A percentile compares a stretch with the other conserved stretches of the same genome.
Evolutionary conservation across 2,113 vertebrate species (phyloP).

Genomic region (Stomatorhinus ivindoensis): DNA sequence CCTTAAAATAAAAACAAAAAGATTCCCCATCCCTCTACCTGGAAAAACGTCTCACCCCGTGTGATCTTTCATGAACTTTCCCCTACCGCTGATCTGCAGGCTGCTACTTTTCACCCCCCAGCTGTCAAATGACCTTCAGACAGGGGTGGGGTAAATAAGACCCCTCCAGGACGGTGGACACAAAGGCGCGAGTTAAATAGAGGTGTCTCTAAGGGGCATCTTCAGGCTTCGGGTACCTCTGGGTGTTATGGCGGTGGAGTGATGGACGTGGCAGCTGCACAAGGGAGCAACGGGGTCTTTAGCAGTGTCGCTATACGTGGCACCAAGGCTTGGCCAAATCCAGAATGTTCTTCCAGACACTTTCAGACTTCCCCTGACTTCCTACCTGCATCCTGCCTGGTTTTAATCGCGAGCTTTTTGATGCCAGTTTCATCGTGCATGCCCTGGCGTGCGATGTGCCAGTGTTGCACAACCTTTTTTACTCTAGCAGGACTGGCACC

Average conservation of each 20-base stretch:
- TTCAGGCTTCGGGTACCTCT: not conserved
- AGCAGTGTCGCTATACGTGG: not conserved
- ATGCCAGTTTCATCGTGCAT: not conserved
- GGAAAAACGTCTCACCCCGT: not conserved
- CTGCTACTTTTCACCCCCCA: not conserved
- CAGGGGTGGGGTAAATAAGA: not conserved
- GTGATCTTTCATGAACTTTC: not conserved
- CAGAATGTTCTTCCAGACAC: not conserved
- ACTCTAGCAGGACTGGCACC: not conserved
- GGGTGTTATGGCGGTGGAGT: not conserved
- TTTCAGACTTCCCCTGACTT: not conserved
- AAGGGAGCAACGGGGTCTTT: too few relatives aligned
- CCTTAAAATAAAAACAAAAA: not conserved
- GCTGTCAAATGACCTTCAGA: conserved; percentile 16
- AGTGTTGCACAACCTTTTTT: not conserved
- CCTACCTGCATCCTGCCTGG: not conserved
- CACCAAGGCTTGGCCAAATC: not conserved
- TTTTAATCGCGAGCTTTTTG: not conserved
- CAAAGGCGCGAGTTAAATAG: conserved; percentile 16
- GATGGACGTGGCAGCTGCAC: not conserved
- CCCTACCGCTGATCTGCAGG: not conserved
- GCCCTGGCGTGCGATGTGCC: not conserved
- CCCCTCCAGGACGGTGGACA: not conserved
- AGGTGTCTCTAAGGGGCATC: not conserved
- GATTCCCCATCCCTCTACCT: not conserved